Base-by-base conservation (phyloP, 2,888 invertebrate species). In the Himalopsyche kuldschensis region DNA sequence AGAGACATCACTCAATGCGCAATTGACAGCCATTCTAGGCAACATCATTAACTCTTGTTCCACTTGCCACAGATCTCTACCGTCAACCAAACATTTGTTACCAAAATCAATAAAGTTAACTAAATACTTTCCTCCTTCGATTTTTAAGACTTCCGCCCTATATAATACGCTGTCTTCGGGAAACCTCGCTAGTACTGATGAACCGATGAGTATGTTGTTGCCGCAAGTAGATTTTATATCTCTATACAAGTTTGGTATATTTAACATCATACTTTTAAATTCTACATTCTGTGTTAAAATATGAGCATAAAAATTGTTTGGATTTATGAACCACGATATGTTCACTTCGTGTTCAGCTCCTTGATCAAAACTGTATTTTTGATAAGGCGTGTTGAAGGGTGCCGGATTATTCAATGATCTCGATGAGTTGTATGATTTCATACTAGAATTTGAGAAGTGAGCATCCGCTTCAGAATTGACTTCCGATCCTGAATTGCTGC, bases 91-190 rank as follows among this genome's bases (percentile, higher is more conserved):
- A 63, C 94, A 93, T 82, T 92, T 92, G 87, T 96, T 96, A 3
- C 96, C 96, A 87, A 95, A 96, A 89, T 96, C 96, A 0, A 96
- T 92, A 88, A 95, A 96, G 32, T 93, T 92, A 0, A 96, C 95
- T 82, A 94, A 92, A 88, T 93, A 94, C 87, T 93, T 93, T 0
- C 92, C 91, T 69, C 91, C 89, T 84, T 93, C 93, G 75, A 92
- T 91, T 3, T 93, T 91, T 0, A 94, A 88, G 0, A 96, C 90
- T 47, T 93, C 93, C 0, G 95, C 96, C 79, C 96, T 91, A 88
- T 96, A 95, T 24, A 96, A 89, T 3, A 94, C 94, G 15, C 93
- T 93, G 87, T 96, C 96, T 75, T 94, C 94, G 0, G 94, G 93
- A 87, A 94, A 96, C 11, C 94, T 90, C 0, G 95, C 96, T 63